Percentiles rank a stretch among this genome's conserved stretches.
Evolutionary conservation across 2,797 vertebrate genomes (phyloP).

Genomic region (Jordanella pulchra): DNA sequence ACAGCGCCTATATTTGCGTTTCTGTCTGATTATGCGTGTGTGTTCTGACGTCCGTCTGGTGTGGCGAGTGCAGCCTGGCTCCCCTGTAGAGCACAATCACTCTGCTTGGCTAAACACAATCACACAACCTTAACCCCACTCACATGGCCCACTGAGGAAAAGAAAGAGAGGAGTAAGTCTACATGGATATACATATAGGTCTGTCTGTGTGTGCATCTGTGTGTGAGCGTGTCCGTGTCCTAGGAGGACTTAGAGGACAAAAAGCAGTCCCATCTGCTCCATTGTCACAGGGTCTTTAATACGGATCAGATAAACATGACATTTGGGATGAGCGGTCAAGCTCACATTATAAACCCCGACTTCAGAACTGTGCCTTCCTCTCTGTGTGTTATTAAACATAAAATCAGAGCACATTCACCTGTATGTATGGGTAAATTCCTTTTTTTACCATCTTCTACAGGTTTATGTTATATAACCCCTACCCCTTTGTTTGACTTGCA

Average conservation of each 20-base stretch:
- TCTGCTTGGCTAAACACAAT: slow-evolving; percentile 78
- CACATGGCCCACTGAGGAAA: slow-evolving; percentile 56
- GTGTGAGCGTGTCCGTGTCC: slow-evolving; percentile 18
- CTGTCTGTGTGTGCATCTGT: slow-evolving; percentile 23
- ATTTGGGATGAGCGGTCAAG: slow-evolving; percentile 70
- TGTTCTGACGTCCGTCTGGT: slow-evolving; percentile 62
- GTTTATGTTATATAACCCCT: slow-evolving; percentile 44
- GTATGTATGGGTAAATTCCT: slow-evolving; percentile 4
- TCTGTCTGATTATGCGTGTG: slow-evolving; percentile 30
- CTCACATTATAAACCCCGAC: slow-evolving; percentile 66
- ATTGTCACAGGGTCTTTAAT: slow-evolving; percentile 78
- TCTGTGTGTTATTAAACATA: slow-evolving; percentile 1
- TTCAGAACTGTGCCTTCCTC: slow-evolving; percentile 34
- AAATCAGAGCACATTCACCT: slow-evolving; percentile 14
- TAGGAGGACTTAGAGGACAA: slow-evolving; percentile 57
- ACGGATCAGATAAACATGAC: slow-evolving; percentile 80
- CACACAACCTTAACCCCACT: slow-evolving; percentile 68
- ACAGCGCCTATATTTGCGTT: slow-evolving; percentile 30
- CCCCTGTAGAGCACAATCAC: slow-evolving; percentile 75
- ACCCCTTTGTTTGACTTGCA: slow-evolving; percentile 37
- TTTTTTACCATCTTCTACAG: slow-evolving; percentile 5
- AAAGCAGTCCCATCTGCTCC: slow-evolving; percentile 75
- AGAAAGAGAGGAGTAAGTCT: slow-evolving; percentile 18
- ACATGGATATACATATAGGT: slow-evolving; percentile 15
- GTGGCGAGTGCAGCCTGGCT: slow-evolving; percentile 67